Evolutionary conservation across 1,140 invertebrate genomes (phyloP), one percentile per base, ranked within the genome.

Genomic region (Archegozetes longisetosus): DNA sequence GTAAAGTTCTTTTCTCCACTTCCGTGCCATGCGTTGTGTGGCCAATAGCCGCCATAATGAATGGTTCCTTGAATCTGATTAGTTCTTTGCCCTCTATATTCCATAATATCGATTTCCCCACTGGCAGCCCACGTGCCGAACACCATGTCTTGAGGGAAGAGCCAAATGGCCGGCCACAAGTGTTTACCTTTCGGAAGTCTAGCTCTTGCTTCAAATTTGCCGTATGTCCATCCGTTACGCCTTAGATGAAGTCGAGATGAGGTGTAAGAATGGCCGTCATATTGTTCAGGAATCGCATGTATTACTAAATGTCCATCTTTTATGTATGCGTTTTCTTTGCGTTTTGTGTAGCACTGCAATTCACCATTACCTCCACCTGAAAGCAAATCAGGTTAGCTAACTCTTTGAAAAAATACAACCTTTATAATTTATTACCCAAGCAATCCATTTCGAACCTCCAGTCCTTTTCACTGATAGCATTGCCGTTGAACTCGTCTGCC

Each of bases 401-500:
- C 46, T 47, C n/a, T 47, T 14, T 47, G 46, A 14, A 14, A 47
- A n/a, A n/a, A 14, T 47, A 14, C n/a, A 47, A 14, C n/a, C n/a
- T 47, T 14, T 14, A 14, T 14, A 14, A 14, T 14, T 47, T 14
- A 14, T 47, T 47, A 53, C 61, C 62, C 1, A 58, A 60, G 51
- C 55, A 49, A 28, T 62, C 64, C 17, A 48, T 46, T 52, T 63
- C 57, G 26, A 48, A 56, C 26, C 17, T 23, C 64, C 64, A 64
- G 22, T 64, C 56, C 3, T 3, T 20, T 29, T 9, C 22, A 53
- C 60, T 46, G 3, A 55, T 14, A 17, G 40, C 14, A 24, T 32
- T 22, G 29, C 53, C 57, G 32, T 64, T 53, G 32, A 64, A 64
- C 20, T 64, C 61, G 53, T 64, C 63, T 14, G 27, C 25, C 63